These are phyloP conservation scores for Nipponia nippon DNA, from an alignment of 2,113 vertebrate genomes.

Conservation along the genomic window DNA sequence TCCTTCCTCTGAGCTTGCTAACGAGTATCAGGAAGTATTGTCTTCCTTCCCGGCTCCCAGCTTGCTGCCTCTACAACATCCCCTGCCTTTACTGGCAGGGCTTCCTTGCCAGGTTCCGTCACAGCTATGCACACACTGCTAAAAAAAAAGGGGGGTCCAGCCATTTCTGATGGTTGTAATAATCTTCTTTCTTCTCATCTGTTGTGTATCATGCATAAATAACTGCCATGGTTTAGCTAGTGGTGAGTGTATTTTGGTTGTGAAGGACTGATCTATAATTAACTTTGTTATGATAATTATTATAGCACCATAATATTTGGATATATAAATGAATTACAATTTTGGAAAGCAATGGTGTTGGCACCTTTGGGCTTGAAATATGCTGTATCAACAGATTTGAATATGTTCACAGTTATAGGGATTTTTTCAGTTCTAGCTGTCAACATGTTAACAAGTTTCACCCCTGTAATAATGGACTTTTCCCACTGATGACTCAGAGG, in stretches of 20 bases:
- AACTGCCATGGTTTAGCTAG: neutral
- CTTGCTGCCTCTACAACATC: neutral
- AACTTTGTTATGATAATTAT: neutral
- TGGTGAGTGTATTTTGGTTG: neutral
- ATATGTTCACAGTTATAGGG: neutral
- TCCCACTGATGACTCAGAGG: neutral
- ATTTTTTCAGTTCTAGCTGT: neutral
- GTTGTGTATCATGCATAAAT: neutral
- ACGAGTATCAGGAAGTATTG: slow-evolving; percentile 16
- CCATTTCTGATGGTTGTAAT: neutral
- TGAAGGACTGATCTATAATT: neutral
- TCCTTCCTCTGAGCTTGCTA: slow-evolving; percentile 6
- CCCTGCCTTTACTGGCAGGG: neutral
- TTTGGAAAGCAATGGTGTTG: neutral
- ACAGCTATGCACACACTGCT: neutral
- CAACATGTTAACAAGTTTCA: neutral
- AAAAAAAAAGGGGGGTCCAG: neutral
- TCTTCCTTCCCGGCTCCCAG: slow-evolving; percentile 29
- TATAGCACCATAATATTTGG: neutral
- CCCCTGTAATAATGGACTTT: neutral
- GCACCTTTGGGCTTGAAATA: neutral
- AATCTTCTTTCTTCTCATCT: neutral
- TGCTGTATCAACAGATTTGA: neutral
- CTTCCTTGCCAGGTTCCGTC: neutral
- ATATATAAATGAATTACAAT: neutral